Base-by-base conservation (phyloP, 1,140 invertebrate genomes). In the Achatina immaculata region DNA sequence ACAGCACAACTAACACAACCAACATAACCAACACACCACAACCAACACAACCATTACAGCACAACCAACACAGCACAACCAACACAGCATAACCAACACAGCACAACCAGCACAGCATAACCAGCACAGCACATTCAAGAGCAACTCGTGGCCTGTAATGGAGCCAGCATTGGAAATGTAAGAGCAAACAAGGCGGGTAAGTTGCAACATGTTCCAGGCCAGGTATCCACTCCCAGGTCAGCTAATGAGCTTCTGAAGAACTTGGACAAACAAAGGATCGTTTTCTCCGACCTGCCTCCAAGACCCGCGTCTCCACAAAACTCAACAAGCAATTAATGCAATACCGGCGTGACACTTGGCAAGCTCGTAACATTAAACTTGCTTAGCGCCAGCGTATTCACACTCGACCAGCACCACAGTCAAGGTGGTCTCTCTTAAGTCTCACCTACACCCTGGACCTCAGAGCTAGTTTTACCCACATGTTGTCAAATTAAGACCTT, bases 401-500 rank as follows among this genome's bases (percentile, higher is more conserved):
- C 31, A 62, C 58, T 62, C 31, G 58, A 11, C 28, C 28, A 62
- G n/a, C 58, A 34, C n/a, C 7, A 28, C 9, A 31, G 28, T n/a
- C 58, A 62, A 62, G 28, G 58, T 62, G 58, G 58, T 34, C 58
- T 28, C 9, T 28, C n/a, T 6, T 31, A 31, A 55, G 21, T 31
- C 31, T 9, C 28, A 28, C 58, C 9, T n/a, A n/a, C n/a, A n/a
- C n/a, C n/a, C n/a, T n/a, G 58, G 31, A 34, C 28, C 4, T 62
- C 58, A 62, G 6, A 31, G 58, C n/a, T 16, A 62, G 58, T 62
- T 34, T n/a, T 31, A 62, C 58, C 28, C n/a, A 62, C 58, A 62
- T 62, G 58, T 62, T 62, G 21, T 62, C 58, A 62, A 62, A 62
- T 62, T 62, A 62, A 62, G 58, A 62, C 58, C 9, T 7, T 19